Percentiles rank a stretch among this genome's conserved stretches.
These are phyloP conservation scores for Dufourea novaeangliae DNA, from an alignment of 1,140 invertebrate species.

Conservation along the genomic window DNA sequence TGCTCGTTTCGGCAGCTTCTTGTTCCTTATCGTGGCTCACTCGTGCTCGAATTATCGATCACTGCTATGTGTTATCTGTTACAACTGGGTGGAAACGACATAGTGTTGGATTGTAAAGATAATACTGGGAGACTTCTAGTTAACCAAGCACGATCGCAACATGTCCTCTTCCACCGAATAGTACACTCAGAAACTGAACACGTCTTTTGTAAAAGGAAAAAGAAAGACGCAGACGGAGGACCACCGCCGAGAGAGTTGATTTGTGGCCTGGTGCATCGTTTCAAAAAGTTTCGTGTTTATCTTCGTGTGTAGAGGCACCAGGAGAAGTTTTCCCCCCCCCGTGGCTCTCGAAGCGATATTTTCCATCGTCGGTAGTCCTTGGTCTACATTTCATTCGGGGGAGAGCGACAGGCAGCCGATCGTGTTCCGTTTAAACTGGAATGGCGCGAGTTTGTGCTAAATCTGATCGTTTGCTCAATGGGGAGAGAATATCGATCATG, in stretches of 20 bases:
- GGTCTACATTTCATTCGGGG: neutral
- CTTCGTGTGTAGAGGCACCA: slow-evolving; percentile 22
- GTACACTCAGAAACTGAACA: neutral
- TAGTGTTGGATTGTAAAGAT: too few relatives aligned
- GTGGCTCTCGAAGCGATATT: slow-evolving; percentile 5
- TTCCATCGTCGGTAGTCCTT: neutral
- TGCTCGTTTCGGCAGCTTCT: neutral
- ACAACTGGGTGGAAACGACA: too few relatives aligned
- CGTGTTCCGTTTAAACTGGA: neutral
- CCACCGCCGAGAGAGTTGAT: slow-evolving; percentile 36
- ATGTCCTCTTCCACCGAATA: too few relatives aligned
- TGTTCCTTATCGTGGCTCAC: neutral
- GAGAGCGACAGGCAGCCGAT: neutral
- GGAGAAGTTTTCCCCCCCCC: slow-evolving; percentile 13
- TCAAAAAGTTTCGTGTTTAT: slow-evolving; percentile 47
- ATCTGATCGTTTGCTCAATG: too few relatives aligned
- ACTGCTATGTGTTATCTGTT: too few relatives aligned
- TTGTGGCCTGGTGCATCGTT: slow-evolving; percentile 31
- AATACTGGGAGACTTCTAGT: too few relatives aligned
- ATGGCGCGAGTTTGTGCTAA: neutral
- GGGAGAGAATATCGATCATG: too few relatives aligned
- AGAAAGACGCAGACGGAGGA: neutral
- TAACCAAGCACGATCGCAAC: too few relatives aligned
- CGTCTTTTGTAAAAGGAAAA: neutral
- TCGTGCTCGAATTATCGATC: neutral